A percentile compares a stretch with the other conserved stretches of the same genome.
Evolutionary conservation across 2,113 vertebrate species (phyloP).

Genomic region (Eudyptes chrysolophus): DNA sequence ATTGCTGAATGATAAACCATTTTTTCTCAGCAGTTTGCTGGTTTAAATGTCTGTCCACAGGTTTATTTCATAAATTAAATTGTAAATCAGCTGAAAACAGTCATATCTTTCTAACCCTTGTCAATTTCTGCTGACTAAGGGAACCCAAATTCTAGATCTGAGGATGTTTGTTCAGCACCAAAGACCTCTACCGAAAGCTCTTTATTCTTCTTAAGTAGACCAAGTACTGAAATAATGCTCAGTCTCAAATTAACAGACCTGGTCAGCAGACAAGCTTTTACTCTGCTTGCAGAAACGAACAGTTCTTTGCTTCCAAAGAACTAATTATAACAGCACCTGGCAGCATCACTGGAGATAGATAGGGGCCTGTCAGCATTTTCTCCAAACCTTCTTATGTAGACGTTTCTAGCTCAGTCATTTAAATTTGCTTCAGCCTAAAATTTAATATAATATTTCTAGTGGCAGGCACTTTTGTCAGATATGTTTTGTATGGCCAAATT

Average conservation of each 20-base stretch:
- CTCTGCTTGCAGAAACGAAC: conserved; percentile 33
- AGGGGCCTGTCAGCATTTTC: conserved; percentile 20
- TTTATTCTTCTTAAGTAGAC: not conserved
- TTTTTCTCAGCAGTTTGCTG: conserved; percentile 12
- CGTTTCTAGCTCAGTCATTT: not conserved
- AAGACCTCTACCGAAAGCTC: not conserved
- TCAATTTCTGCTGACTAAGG: conserved; percentile 31
- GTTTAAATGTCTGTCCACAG: not conserved
- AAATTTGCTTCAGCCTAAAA: not conserved
- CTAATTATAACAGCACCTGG: conserved; percentile 47
- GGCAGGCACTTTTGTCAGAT: not conserved
- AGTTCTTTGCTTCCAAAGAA: not conserved
- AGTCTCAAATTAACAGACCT: not conserved
- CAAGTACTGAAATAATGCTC: not conserved
- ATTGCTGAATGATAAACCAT: not conserved
- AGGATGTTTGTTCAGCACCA: not conserved
- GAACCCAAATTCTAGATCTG: not conserved
- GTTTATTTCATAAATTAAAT: conserved; percentile 5
- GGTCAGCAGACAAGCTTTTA: not conserved
- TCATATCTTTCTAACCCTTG: not conserved
- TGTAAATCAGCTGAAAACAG: not conserved
- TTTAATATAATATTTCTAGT: not conserved
- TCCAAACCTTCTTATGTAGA: not conserved
- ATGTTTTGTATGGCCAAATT: not conserved
- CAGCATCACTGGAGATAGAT: not conserved